Base-by-base conservation (phyloP, 2,888 invertebrate species). In the Holacanthella duospinosa region DNA sequence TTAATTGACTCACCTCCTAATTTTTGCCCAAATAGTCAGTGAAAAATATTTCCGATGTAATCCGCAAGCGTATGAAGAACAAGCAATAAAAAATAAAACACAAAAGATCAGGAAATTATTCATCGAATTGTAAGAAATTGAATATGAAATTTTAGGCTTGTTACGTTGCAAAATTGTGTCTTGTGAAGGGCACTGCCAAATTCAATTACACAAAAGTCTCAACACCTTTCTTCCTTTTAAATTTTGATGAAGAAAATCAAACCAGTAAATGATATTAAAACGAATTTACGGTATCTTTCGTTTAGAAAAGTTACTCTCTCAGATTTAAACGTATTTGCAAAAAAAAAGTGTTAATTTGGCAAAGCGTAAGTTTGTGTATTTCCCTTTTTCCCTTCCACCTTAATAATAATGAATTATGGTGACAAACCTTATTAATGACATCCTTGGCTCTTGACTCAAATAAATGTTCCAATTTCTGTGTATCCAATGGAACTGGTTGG, bases 361-460 rank as follows among this genome's bases (percentile, higher is more conserved):
- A 36, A 36, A 36, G 36, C 36, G 36, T 36, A 9, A 9, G 6
- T 6, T 9, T 36, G 16, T 36, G 36, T 6, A 9, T 36, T 36
- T 36, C 36, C 36, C 36, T 6, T 36, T 36, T 36, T 36, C 16
- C 36, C 36, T 16, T 16, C 36, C 36, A 36, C 36, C 36, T n/a
- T n/a, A n/a, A n/a, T n/a, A n/a, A n/a, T n/a, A n/a, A n/a, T n/a
- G n/a, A n/a, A n/a, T n/a, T n/a, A n/a, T n/a, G 36, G 36, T 16
- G 36, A 36, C 36, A 9, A 80, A 92, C 92, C 90, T 96, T 96
- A 69, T 89, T 87, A 74, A 93, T 85, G 74, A 94, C 82, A 81
- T 97, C 99, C 80, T 94, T 95, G 69, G 93, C 90, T 75, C 93
- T 85, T 36, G 93, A 93, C 79, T 99, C 99, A 78, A 99, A 99